phyloP scores from a whole-genome alignment of 2,797 vertebrate genomes.

The Periophthalmus magnuspinnatus region DNA sequence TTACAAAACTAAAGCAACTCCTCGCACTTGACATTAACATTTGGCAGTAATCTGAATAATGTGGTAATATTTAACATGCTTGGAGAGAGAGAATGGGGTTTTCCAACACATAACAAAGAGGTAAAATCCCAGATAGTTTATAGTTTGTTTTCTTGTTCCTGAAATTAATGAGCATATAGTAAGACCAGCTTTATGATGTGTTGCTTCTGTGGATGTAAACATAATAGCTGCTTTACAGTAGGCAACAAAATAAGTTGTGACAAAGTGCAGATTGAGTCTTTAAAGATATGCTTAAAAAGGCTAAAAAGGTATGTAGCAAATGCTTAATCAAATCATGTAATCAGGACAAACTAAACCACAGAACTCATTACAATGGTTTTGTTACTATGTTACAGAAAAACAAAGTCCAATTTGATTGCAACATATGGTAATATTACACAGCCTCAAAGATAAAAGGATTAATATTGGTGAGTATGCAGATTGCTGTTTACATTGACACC shows the following conservation, averaged over 20 bases:
- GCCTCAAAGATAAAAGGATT: not conserved
- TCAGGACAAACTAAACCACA: not conserved
- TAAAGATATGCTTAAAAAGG: not conserved
- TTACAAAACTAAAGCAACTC: constrained; percentile 13
- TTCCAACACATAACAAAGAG: not conserved
- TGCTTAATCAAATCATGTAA: not conserved
- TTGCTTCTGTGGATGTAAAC: constrained; percentile 5
- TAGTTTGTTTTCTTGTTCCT: constrained; percentile 6
- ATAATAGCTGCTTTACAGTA: not conserved
- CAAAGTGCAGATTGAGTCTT: constrained; percentile 3
- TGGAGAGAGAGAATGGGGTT: constrained; percentile 1
- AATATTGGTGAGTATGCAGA: not conserved
- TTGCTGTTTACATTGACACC: not conserved
- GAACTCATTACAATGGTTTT: not conserved
- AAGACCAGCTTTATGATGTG: constrained; percentile 1
- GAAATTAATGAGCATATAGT: constrained; percentile 6
- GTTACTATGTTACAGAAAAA: constrained; percentile 2
- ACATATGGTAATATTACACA: constrained; percentile 1
- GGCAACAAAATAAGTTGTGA: not conserved
- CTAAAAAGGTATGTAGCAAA: not conserved
- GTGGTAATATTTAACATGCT: constrained; percentile 2
- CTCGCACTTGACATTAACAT: constrained; percentile 9
- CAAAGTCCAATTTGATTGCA: not conserved
- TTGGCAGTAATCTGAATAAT: constrained; percentile 1
- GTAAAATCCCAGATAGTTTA: constrained; percentile 1